Conservation (phyloP, 2,888 invertebrate genomes). For the Archaeoteleia sp. region DNA sequence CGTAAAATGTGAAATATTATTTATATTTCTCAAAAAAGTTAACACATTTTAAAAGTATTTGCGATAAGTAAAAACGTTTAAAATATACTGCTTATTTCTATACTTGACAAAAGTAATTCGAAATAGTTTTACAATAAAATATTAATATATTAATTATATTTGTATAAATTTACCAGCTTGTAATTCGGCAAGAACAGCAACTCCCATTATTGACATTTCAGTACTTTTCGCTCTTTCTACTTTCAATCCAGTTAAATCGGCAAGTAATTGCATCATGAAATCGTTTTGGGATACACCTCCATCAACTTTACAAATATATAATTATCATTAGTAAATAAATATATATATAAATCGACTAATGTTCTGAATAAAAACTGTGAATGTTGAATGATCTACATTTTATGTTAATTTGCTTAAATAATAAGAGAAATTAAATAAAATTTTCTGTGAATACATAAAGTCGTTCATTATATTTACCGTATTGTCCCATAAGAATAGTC, state of each 20-base stretch:
- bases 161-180: constrained; percentile 78
- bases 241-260: constrained; percentile 85
- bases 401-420: no score
- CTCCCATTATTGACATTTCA: constrained; percentile 91
- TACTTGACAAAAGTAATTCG: no score
- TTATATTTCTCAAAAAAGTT: no score
- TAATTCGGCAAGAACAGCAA: constrained; percentile 89
- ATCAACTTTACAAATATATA: constrained; percentile 82
- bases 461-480: no score
- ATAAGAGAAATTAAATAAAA: constrained; percentile 7
- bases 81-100: no score
- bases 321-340: not conserved
- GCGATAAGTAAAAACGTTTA: no score
- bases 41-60: no score
- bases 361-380: no score
- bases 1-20: no score
- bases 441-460: no score
- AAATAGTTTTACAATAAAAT: constrained; percentile 9
- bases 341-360: constrained; percentile 2
- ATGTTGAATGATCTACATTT: no score
- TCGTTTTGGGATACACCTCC: constrained; percentile 98
- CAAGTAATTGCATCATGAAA: constrained; percentile 91
- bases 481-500: constrained; percentile 78
- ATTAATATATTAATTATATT: constrained; percentile 6
- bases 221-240: constrained; percentile 85